Evolutionary conservation across 2,888 invertebrate species (phyloP).

Genomic region (Oconnorella tubifera): DNA sequence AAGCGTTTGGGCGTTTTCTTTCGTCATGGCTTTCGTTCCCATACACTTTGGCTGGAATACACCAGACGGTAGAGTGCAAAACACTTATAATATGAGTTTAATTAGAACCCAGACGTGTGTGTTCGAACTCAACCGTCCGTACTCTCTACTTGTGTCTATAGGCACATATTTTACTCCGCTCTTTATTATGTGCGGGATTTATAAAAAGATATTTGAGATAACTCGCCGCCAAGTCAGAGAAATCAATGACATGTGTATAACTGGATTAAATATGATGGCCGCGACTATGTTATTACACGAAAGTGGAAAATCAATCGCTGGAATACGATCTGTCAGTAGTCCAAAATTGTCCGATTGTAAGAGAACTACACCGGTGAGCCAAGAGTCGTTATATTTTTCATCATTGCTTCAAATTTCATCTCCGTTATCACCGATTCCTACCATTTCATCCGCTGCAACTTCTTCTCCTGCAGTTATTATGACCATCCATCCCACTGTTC

Average conservation of each 20-base stretch:
- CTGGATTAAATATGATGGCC: not conserved
- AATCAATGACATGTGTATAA: constrained; percentile 29
- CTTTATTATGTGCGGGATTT: constrained; percentile 34
- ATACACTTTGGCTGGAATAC: constrained; percentile 38
- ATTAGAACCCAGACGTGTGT: constrained; percentile 13
- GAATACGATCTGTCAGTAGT: no score
- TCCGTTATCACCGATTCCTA: no score
- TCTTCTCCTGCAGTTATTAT: no score
- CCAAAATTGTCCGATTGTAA: no score
- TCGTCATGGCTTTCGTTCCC: constrained; percentile 35
- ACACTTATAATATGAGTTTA: constrained; percentile 1
- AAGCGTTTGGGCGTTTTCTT: constrained; percentile 34
- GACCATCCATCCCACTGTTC: no score
- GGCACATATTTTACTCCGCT: constrained; percentile 36
- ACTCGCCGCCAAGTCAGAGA: constrained; percentile 32
- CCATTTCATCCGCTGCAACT: no score
- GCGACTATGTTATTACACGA: not conserved
- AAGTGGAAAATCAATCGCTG: not conserved
- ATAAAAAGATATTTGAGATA: constrained; percentile 29
- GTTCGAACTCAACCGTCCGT: constrained; percentile 31
- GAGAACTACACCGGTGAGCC: no score
- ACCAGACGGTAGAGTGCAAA: constrained; percentile 24
- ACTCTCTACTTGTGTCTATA: constrained; percentile 30
- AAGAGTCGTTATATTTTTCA: no score
- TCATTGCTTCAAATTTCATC: no score